Conservation (phyloP, 2,113 vertebrate genomes). For the Rostratula benghalensis region DNA sequence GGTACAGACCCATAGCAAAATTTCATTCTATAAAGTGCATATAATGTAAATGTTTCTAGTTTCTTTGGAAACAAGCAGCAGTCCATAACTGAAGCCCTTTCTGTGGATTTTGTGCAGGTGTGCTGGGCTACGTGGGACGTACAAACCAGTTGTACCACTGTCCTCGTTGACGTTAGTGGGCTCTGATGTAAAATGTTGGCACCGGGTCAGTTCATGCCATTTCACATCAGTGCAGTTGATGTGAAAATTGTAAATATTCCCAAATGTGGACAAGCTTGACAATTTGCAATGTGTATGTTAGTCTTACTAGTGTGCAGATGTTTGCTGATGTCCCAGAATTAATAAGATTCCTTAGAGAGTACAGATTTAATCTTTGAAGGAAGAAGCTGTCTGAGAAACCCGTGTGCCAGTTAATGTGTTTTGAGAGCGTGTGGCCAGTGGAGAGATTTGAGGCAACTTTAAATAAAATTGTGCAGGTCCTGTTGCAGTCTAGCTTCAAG, state of each 20-base stretch:
- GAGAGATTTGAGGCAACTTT: background rate
- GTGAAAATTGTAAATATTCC: background rate
- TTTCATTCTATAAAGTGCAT: background rate
- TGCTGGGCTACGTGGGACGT: background rate
- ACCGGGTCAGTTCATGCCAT: background rate
- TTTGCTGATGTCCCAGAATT: background rate
- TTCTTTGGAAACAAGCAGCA: background rate
- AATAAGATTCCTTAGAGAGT: background rate
- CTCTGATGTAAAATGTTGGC: background rate
- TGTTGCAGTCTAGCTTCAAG: background rate
- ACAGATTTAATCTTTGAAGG: background rate
- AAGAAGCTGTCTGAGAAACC: background rate
- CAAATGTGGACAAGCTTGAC: background rate
- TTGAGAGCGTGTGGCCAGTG: background rate
- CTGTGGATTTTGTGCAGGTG: background rate
- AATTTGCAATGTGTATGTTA: background rate
- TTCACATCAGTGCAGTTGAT: background rate
- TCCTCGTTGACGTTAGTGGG: background rate
- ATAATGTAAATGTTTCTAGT: background rate
- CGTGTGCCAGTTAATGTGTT: background rate
- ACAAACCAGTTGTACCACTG: background rate
- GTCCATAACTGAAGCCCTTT: background rate
- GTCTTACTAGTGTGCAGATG: background rate
- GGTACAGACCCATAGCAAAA: background rate
- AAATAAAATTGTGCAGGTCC: background rate